Evolutionary conservation across 2,888 invertebrate species (phyloP).

Genomic region (Omphaloscelis lunosa): DNA sequence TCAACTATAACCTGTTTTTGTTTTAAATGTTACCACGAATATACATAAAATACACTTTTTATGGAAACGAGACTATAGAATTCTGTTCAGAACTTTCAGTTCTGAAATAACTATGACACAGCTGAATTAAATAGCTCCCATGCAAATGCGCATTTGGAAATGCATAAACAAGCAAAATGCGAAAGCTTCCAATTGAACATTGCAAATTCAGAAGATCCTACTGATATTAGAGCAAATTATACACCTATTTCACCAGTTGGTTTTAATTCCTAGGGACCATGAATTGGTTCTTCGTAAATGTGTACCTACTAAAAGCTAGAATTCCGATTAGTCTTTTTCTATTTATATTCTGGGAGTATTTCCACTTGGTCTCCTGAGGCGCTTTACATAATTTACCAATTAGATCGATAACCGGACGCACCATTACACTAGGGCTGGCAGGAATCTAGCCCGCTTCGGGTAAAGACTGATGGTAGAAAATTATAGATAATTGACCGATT

Average conservation of each 20-base stretch:
- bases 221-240: not conserved
- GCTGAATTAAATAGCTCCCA: not conserved
- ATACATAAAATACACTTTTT: constrained; percentile 43
- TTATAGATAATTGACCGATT: constrained; percentile 90
- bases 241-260: not conserved
- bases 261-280: constrained; percentile 2
- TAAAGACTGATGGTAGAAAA: constrained; percentile 90
- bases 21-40: constrained; percentile 74
- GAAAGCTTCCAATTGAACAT: not conserved
- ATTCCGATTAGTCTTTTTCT: constrained; percentile 18
- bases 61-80: not conserved
- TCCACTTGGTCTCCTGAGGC: constrained; percentile 60
- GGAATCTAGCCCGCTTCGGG: constrained; percentile 81
- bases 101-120: not conserved
- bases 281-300: not conserved
- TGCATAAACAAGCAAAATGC: not conserved
- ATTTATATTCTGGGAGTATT: constrained; percentile 41
- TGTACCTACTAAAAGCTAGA: constrained; percentile 4
- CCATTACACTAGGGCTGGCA: constrained; percentile 79
- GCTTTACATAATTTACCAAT: constrained; percentile 84
- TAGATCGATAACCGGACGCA: constrained; percentile 84
- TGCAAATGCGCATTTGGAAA: not conserved
- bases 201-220: not conserved
- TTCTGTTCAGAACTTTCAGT: not conserved
- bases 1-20: constrained; percentile 83